These are phyloP conservation scores for Phyllotreta cruciferae DNA, from an alignment of 2,888 invertebrate genomes.

Conservation along the genomic window DNA sequence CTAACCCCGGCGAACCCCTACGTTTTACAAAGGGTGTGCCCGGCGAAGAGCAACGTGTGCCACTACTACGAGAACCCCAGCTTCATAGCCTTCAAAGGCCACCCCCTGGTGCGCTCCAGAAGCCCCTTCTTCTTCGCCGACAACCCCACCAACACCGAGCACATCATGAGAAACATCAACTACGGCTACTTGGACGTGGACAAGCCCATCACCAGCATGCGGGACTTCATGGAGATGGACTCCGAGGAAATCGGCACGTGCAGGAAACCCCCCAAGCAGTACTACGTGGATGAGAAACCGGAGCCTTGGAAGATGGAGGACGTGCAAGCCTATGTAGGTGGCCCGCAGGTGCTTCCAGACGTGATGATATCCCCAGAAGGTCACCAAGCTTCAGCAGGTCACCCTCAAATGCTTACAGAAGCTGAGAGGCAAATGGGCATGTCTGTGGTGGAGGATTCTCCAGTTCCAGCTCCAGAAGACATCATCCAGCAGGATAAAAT, in stretches of 20 bases:
- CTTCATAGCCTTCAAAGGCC: conserved; percentile 10
- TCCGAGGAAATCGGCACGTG: conserved; percentile 36
- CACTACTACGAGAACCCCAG: conserved; percentile 32
- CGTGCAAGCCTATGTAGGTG: conserved; percentile 23
- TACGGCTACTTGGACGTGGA: conserved; percentile 31
- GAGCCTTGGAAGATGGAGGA: conserved; percentile 36
- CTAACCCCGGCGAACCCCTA: conserved; percentile 14
- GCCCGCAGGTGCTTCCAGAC: conserved; percentile 37
- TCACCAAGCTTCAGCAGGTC: not conserved
- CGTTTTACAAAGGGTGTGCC: conserved; percentile 11
- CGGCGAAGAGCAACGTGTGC: conserved; percentile 17
- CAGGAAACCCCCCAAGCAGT: not conserved
- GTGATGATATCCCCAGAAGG: conserved; percentile 30
- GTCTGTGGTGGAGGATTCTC: conserved; percentile 32
- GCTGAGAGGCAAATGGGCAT: conserved; percentile 36
- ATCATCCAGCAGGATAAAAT: conserved; percentile 38
- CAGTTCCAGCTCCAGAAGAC: conserved; percentile 28
- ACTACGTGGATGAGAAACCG: not conserved
- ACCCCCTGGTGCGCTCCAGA: conserved; percentile 7
- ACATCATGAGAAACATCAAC: conserved; percentile 34
- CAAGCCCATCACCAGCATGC: conserved; percentile 28
- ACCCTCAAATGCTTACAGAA: conserved; percentile 20
- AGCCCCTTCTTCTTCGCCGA: conserved; percentile 20
- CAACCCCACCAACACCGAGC: not conserved
- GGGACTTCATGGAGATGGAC: conserved; percentile 32